Base-by-base conservation (phyloP, 37 sponge, comb jelly and placozoan genomes). In the Cliona cf. orientalis region DNA sequence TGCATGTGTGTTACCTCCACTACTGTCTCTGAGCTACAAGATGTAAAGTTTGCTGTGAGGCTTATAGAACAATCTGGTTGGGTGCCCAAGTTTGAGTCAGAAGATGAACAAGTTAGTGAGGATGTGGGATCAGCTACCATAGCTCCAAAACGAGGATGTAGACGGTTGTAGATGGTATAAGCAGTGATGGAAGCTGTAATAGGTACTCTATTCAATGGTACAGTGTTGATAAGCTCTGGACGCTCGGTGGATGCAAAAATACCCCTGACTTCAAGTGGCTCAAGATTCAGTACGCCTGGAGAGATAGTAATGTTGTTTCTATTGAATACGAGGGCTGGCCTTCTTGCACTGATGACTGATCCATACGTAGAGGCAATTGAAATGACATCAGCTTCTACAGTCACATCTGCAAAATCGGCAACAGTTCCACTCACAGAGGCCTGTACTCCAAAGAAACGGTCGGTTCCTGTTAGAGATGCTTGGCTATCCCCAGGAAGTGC, bases 211-310 rank as follows among this genome's bases (percentile, higher is more conserved):
- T 57, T 46, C 12, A 89, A 38, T 9, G 74, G 72, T 43, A 77
- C 81, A 3, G 76, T 79, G 61, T 89, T 89, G 42, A 84, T 57
- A 32, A 90, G 46, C 58, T 90, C 86, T 25, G 67, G 42, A 44
- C 32, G 26, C n/a, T 53, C 34, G 6, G 74, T 60, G 3, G 72
- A 34, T 26, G 90, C 80, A 58, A 84, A 63, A 19, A 90, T 80
- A 0, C 80, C 85, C 32, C 28, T 28, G 2, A 84, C 41, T 31
- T 39, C 23, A 58, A 28, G 5, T 11, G n/a, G 43, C 0, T 22
- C 56, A 9, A 68, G 38, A 40, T 67, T 45, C 1, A 90, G 58
- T 2, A 43, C 83, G 0, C 19, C 3, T 0, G 35, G 19, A 25
- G 26, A 26, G 17, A 28, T 2, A 1, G 25, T 7, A 2, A 79